Conservation (phyloP, 2,888 invertebrate species). For the Tipula confusa region DNA sequence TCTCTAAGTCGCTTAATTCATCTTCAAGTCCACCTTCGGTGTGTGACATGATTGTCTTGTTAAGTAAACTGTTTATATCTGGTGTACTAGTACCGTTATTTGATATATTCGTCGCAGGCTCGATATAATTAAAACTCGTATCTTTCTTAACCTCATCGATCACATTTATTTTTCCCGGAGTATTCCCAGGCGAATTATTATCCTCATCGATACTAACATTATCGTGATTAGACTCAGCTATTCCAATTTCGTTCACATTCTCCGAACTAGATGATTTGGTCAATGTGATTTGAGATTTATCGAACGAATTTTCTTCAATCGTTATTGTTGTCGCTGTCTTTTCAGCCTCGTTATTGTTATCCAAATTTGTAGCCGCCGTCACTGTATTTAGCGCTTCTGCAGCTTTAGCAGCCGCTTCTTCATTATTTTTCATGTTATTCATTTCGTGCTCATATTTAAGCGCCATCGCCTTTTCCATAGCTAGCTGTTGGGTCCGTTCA, state of each 20-base stretch:
- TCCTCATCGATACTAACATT: conserved; percentile 34
- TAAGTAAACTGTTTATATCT: conserved; percentile 43
- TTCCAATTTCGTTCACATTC: conserved; percentile 31
- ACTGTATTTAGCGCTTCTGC: conserved; percentile 41
- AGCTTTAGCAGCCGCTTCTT: conserved; percentile 42
- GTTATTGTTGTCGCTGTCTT: neutral
- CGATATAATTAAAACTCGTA: conserved; percentile 3
- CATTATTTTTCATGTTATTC: neutral
- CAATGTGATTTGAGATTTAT: conserved; percentile 32
- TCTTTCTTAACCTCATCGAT: neutral
- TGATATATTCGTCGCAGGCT: neutral
- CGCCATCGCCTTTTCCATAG: conserved; percentile 43
- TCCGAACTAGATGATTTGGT: conserved; percentile 33
- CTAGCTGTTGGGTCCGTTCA: conserved; percentile 53
- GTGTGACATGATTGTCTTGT: conserved; percentile 40
- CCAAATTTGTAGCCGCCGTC: neutral
- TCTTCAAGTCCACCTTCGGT: conserved; percentile 45
- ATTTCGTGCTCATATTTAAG: conserved; percentile 43
- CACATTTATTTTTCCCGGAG: neutral
- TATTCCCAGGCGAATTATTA: conserved; percentile 28
- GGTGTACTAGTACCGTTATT: conserved; percentile 35
- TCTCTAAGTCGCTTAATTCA: conserved; percentile 77
- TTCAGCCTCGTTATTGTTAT: conserved; percentile 28
- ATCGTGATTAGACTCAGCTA: neutral
- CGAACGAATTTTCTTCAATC: conserved; percentile 30